Conservation (phyloP, 1,140 invertebrate species). For the Drosophila albomicans region DNA sequence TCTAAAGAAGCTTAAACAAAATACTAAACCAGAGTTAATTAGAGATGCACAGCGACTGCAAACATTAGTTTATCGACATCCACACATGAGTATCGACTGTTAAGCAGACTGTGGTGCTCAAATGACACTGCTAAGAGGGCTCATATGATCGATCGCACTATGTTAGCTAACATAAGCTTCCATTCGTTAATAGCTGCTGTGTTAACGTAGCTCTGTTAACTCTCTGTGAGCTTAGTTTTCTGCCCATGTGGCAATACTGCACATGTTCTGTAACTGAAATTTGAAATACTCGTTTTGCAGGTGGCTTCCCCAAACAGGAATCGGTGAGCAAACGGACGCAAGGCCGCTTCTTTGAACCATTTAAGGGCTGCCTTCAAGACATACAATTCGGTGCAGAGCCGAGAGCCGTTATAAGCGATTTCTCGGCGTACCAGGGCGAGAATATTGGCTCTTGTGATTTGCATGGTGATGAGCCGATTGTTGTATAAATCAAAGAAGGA, state of each 20-base stretch:
- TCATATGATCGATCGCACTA: not conserved
- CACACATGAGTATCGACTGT: slow-evolving; percentile 15
- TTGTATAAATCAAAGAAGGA: slow-evolving; percentile 66
- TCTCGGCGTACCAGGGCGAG: slow-evolving; percentile 86
- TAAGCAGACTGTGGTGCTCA: slow-evolving; percentile 10
- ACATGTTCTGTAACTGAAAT: slow-evolving; percentile 7
- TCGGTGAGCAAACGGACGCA: slow-evolving; percentile 80
- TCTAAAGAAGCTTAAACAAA: slow-evolving; percentile 32
- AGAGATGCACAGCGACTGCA: slow-evolving; percentile 27
- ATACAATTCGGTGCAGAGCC: slow-evolving; percentile 79
- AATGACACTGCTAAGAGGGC: not conserved
- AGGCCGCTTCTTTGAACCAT: slow-evolving; percentile 84
- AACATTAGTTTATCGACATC: slow-evolving; percentile 16
- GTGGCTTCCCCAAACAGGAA: slow-evolving; percentile 85
- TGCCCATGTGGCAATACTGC: slow-evolving; percentile 8
- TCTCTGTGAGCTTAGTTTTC: not conserved
- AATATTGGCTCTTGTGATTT: slow-evolving; percentile 86
- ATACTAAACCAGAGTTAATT: slow-evolving; percentile 37
- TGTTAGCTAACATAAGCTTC: not conserved
- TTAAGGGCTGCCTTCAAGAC: slow-evolving; percentile 85
- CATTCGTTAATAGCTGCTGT: not conserved
- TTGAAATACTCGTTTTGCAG: slow-evolving; percentile 59
- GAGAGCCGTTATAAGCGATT: slow-evolving; percentile 84
- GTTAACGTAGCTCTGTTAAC: slow-evolving; percentile 1
- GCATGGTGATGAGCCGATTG: slow-evolving; percentile 80